Conservation (phyloP, 2,797 vertebrate species). For the Myotis findleyi region DNA sequence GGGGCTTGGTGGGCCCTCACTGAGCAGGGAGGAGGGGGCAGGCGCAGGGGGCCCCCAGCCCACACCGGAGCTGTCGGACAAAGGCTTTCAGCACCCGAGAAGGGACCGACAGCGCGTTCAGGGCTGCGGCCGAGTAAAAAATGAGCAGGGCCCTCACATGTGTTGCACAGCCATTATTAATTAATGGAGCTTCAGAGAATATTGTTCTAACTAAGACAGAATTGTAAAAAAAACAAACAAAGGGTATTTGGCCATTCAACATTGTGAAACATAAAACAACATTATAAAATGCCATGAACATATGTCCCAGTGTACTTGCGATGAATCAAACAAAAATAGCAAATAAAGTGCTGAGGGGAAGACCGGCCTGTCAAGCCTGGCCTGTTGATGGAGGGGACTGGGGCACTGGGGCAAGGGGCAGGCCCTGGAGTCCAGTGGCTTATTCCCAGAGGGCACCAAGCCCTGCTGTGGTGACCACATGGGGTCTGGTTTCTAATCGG, state of each 20-base stretch:
- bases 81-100: conserved; percentile 74
- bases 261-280: conserved; percentile 77
- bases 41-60: neutral
- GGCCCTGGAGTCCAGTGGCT: neutral
- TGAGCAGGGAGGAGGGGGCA: neutral
- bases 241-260: conserved; percentile 76
- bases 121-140: conserved; percentile 67
- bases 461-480: neutral
- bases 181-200: conserved; percentile 78
- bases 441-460: neutral
- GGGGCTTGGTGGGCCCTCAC: neutral
- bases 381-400: conserved; percentile 19
- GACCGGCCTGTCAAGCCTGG: conserved; percentile 44
- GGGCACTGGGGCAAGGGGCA: neutral
- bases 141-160: conserved; percentile 72
- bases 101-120: conserved; percentile 26
- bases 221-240: conserved; percentile 80
- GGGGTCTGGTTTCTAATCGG: neutral
- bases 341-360: conserved; percentile 48
- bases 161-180: conserved; percentile 80
- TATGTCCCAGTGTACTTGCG: conserved; percentile 66
- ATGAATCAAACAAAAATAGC: conserved; percentile 79
- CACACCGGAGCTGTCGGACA: conserved; percentile 57
- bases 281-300: conserved; percentile 68
- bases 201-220: conserved; percentile 75